Base-by-base conservation (phyloP, 2,113 vertebrate species). In the Lichenostomus cassidix region DNA sequence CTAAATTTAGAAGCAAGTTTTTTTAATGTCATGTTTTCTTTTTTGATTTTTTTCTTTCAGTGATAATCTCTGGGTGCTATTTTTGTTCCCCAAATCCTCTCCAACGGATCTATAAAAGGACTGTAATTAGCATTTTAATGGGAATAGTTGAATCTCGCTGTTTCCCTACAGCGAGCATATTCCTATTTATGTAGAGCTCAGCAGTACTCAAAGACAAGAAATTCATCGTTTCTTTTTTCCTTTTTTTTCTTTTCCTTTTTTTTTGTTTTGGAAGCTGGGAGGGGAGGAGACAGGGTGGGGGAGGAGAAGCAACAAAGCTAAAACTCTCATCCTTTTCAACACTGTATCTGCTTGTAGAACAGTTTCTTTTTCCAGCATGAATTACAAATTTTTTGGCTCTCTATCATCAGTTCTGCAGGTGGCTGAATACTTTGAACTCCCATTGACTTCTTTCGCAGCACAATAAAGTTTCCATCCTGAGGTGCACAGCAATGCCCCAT, bases 81-180 rank as follows among this genome's bases (percentile, higher is more conserved):
- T 91, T 96, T 79, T 92, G 47, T 74, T 94, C 92, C 75, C 63
- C 88, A 90, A 83, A 90, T 95, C 82, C 68, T 86, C 82, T 94
- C 50, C 83, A 93, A 83, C 10, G 3, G 58, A 87, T 91, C 82
- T 95, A 91, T 95, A 94, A 95, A 94, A 91, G 87, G 81, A 42
- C 4, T 11, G 50, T 64, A 95, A 96, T 97, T 95, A 95, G 64
- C 91, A 97, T 94, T 94, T 97, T 95, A 95, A 96, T 96, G 68
- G 89, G 39, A 95, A 89, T 88, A 91, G 89, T 71, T 79, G 90
- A 91, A 94, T 92, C 74, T 89, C 52, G 33, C 73, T 83, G 50
- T 96, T 97, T 88, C 62, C 74, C 41, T 95, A 71, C 63, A 90
- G 63, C 1, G 21, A 93, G 52, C 71, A 87, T 92, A 46, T 97